Evolutionary conservation across 2,888 invertebrate species (phyloP), one percentile per base, ranked within the genome.

Genomic region (Pollenia amentaria): DNA sequence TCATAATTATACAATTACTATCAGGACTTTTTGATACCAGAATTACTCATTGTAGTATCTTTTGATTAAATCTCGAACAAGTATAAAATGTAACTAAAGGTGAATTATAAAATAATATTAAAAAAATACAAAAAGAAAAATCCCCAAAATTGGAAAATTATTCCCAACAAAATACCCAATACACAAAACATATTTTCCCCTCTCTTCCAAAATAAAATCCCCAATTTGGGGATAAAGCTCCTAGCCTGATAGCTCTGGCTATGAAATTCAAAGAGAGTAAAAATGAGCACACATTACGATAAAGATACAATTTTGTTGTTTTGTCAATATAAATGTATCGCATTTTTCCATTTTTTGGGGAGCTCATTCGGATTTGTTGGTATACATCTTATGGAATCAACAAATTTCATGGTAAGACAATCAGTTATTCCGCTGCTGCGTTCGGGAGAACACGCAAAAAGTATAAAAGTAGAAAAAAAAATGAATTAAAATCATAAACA

Each of bases 401-500:
- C 60, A 77, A 81, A 80, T 73, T 83, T 82, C 78, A 79, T 76
- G 62, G 80, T 72, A 57, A 73, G 64, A 77, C 78, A 57, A 48
- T 75, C 84, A 86, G 87, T 87, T 80, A 80, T 53, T 53, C 57
- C 48, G 76, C 73, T 72, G 84, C 80, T 77, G 77, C 55, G 48
- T 73, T 81, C 77, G 77, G 64, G 55, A 84, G 62, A 73, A 77
- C 72, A 84, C 67, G 77, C 65, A 44, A 64, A 81, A 44, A 55
- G 11, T 48, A 40, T 2, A 38, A 64, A 46, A 21, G 8, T 11
- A 16, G 0, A 40, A 62, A 70, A 60, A 11, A 46, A 18, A 21
- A 1, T 29, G 14, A 40, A 69, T 21, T 0, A 12, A 48, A 79
- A 62, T 42, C 46, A 10, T 16, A 80, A 72, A 72, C 55, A 64